Evolutionary conservation across 2,113 vertebrate genomes (phyloP).

Genomic region (Melanotaenia duboulayi): DNA sequence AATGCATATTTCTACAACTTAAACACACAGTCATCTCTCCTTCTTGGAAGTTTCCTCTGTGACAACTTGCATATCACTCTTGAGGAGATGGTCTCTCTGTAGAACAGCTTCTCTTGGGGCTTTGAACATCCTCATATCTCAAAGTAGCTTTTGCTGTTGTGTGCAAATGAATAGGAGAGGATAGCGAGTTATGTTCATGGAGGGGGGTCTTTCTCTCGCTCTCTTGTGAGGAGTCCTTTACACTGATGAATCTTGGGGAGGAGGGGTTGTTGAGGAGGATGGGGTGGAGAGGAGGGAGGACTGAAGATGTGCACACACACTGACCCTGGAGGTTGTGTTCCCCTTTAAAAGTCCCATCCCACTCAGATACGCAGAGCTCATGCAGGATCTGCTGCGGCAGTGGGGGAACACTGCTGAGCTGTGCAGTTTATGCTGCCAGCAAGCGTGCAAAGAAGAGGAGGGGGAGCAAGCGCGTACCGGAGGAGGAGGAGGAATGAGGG

Average conservation of each 20-base stretch:
- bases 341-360: slow-evolving; percentile 90
- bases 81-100: slow-evolving; percentile 29
- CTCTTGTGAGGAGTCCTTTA: slow-evolving; percentile 66
- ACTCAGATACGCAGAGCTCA: slow-evolving; percentile 88
- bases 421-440: slow-evolving; percentile 89
- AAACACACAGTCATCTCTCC: background rate
- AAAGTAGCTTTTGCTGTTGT: slow-evolving; percentile 62
- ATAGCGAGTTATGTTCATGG: slow-evolving; percentile 46
- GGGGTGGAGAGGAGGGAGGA: slow-evolving; percentile 64
- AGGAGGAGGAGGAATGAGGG: slow-evolving; percentile 60
- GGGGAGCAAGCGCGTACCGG: slow-evolving; percentile 67
- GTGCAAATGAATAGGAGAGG: slow-evolving; percentile 63
- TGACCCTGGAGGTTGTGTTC: slow-evolving; percentile 86
- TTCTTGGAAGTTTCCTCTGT: slow-evolving; percentile 27
- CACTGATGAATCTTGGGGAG: slow-evolving; percentile 56
- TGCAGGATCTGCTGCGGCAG: slow-evolving; percentile 90
- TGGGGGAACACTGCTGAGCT: slow-evolving; percentile 89
- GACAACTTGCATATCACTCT: slow-evolving; percentile 38
- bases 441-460: slow-evolving; percentile 80
- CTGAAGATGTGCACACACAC: slow-evolving; percentile 62
- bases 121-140: slow-evolving; percentile 52
- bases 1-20: slow-evolving; percentile 4
- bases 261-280: slow-evolving; percentile 48
- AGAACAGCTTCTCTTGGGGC: slow-evolving; percentile 50
- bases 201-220: slow-evolving; percentile 27